These are phyloP conservation scores for Julus scandinavius DNA, from an alignment of 2,888 invertebrate genomes.

Conservation along the genomic window DNA sequence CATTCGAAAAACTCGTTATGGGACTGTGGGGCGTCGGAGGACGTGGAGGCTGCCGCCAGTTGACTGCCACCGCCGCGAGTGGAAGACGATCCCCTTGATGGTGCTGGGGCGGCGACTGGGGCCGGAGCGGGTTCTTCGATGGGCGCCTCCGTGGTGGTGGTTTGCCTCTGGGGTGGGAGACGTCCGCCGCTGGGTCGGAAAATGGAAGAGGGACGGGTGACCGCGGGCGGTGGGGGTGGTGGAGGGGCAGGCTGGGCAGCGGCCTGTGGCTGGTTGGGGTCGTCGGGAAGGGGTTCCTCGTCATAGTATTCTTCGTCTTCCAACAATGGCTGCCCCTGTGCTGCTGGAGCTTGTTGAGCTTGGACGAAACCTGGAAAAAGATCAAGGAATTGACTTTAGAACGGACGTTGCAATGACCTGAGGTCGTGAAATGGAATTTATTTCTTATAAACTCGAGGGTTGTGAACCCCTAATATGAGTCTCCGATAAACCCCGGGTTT, in stretches of 20 bases:
- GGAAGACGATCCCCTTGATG: slow-evolving; percentile 2
- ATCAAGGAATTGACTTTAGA: neutral
- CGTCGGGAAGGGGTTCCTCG: slow-evolving; percentile 51
- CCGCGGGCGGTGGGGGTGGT: slow-evolving; percentile 50
- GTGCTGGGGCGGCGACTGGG: neutral
- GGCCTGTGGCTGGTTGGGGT: neutral
- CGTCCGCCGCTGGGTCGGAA: slow-evolving; percentile 43
- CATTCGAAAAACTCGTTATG: slow-evolving; percentile 77
- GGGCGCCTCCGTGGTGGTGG: slow-evolving; percentile 50
- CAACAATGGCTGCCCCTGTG: slow-evolving; percentile 49
- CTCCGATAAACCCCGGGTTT: neutral
- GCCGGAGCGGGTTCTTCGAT: slow-evolving; percentile 42
- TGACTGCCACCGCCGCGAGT: neutral
- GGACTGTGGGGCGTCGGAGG: slow-evolving; percentile 51
- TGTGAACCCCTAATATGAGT: neutral
- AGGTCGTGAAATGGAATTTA: neutral
- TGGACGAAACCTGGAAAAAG: slow-evolving; percentile 48
- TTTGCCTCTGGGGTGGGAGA: slow-evolving; percentile 47
- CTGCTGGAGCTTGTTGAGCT: slow-evolving; percentile 35
- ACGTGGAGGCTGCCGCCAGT: slow-evolving; percentile 51
- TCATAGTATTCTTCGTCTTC: slow-evolving; percentile 55
- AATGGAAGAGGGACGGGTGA: slow-evolving; percentile 32
- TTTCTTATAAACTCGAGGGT: neutral
- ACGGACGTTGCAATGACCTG: neutral
- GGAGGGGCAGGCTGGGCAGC: slow-evolving; percentile 45